These are phyloP conservation scores for Copsychus sechellarum DNA, from an alignment of 2,113 vertebrate species.

Conservation along the genomic window DNA sequence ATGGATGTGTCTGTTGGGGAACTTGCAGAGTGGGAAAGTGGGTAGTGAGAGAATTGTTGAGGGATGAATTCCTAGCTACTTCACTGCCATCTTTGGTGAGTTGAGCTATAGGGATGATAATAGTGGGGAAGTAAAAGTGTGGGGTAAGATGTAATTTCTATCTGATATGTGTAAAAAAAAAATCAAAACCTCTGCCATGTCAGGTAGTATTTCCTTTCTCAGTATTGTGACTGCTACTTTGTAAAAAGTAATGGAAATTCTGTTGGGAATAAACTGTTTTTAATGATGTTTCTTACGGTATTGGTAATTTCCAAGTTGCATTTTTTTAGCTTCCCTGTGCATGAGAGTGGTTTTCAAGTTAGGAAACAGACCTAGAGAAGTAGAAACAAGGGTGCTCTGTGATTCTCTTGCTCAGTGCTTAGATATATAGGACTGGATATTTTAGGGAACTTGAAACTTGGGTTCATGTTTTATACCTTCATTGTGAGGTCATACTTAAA, in stretches of 20 bases:
- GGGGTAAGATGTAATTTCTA: not conserved
- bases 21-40: not conserved
- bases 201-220: not conserved
- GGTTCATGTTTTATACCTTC: not conserved
- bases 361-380: not conserved
- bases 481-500: not conserved
- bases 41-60: not conserved
- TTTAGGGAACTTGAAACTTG: not conserved
- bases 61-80: not conserved
- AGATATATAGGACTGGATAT: rapidly evolving
- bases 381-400: not conserved
- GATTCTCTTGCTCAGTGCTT: not conserved
- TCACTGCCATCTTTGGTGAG: not conserved
- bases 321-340: not conserved
- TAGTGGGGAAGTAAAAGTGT: not conserved
- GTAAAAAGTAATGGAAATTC: not conserved
- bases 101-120: not conserved
- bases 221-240: not conserved
- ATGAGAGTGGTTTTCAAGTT: not conserved
- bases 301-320: not conserved
- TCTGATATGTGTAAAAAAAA: not conserved
- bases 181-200: not conserved
- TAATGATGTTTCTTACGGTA: not conserved
- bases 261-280: not conserved
- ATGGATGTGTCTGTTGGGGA: not conserved